These are phyloP conservation scores for Linepithema humile DNA, from an alignment of 1,140 invertebrate genomes.

Conservation along the genomic window DNA sequence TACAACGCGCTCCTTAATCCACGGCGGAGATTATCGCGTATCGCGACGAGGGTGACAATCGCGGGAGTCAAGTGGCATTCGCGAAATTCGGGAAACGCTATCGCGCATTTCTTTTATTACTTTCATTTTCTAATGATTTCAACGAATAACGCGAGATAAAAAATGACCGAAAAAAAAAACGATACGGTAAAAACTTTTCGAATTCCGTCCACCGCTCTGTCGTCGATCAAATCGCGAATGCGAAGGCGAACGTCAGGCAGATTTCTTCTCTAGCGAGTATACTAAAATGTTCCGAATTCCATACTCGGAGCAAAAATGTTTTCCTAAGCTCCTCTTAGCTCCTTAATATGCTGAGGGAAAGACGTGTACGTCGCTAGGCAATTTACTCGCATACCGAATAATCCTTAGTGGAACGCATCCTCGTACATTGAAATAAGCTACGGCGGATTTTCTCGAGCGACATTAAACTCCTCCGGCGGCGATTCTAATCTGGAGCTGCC, in stretches of 20 bases:
- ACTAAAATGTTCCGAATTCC: constrained; percentile 27
- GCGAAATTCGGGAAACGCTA: no score
- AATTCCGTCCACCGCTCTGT: no score
- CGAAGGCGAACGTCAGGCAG: neutral
- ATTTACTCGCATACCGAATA: constrained; percentile 29
- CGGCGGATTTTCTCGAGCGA: constrained; percentile 7
- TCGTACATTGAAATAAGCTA: neutral
- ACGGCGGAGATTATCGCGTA: neutral
- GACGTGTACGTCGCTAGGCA: neutral
- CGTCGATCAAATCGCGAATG: neutral
- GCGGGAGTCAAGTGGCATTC: no score
- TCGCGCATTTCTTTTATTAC: no score
- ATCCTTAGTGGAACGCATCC: neutral
- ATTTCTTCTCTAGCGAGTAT: neutral
- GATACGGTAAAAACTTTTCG: no score
- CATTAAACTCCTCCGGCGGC: constrained; percentile 8
- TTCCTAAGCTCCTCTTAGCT: neutral
- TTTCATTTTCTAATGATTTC: no score
- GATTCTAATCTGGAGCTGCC: constrained; percentile 49
- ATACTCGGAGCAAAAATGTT: neutral
- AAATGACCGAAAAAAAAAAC: no score
- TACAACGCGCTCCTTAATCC: constrained; percentile 9
- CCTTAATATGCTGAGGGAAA: neutral
- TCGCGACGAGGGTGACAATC: neutral
- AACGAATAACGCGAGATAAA: no score